Evolutionary conservation across 2,113 vertebrate species (phyloP), one percentile per base, ranked within the genome.

Genomic region (Artemisiospiza belli): DNA sequence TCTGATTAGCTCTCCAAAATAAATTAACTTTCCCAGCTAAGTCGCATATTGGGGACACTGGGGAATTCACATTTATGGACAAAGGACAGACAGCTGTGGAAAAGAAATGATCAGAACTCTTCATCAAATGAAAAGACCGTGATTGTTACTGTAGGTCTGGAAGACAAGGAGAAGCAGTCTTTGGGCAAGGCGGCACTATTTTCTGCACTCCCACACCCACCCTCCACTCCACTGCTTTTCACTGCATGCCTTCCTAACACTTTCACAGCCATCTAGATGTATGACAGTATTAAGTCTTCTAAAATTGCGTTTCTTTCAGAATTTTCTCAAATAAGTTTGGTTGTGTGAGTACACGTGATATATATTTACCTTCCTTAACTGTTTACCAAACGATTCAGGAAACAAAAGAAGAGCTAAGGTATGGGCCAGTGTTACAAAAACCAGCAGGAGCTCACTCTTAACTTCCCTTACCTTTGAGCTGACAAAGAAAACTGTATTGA

Each of bases 141-240:
- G 18, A 43, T 12, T 41, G 27, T 10, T 57, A 44, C 14, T 7
- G 1, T 39, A 61, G 33, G 18, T 54, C 58, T 54, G 31, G 41
- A 66, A 88, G 58, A 44, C 10, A 74, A 76, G 30, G 0, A 1
- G 35, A 68, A 66, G 30, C 16, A 41, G 19, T n/a, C 39, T 55
- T 62, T 79, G 62, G 49, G 47, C 12, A 15, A 3, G 8, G 35
- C 22, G 35, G 11, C 14, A 54, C 11, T 83, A 15, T 61, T 31
- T 59, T 41, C 30, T 33, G 6, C 23, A 52, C 39, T n/a, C n/a
- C 3, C 11, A 17, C 7, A 46, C 33, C 6, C 12, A 31, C 11
- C 2, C 9, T 9, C 2, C 15, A 24, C n/a, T 2, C 1, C 21
- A 41, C 16, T 3, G 1, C 6, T 44, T 79, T 25, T 69, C 73